Base-by-base conservation (phyloP, 1,140 invertebrate genomes). In the Sitobion miscanthi region DNA sequence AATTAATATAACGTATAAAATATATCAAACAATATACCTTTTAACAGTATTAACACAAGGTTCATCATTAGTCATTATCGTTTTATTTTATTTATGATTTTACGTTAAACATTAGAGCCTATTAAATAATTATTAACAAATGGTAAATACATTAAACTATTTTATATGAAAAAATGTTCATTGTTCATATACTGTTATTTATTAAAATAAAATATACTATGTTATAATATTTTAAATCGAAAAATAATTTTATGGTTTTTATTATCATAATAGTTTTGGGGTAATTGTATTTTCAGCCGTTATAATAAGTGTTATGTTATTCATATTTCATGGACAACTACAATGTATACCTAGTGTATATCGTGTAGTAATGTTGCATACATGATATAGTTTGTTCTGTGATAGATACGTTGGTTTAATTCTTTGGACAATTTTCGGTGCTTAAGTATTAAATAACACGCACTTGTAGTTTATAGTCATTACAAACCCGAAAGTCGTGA, bases 261-360 rank as follows among this genome's bases (percentile, higher is more conserved):
- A 69, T 69, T 47, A 0, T 4, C n/a, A n/a, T 69, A n/a, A 69
- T 69, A 5, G 30, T 69, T 69, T n/a, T 69, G n/a, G 14, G 62
- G 62, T 69, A n/a, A 69, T 89, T 9, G 87, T 4, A 38, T 54
- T 38, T 89, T 89, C 52, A 3, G 23, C 30, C 6, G n/a, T 52
- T 49, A 88, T 42, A 69, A 42, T 42, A 86, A 86, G 25, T 86
- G 45, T 86, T 52, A 35, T 38, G 21, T 90, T 62, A 42, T 62
- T 62, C 35, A 30, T 62, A 14, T 90, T 62, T 62, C 88, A 62
- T 17, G 88, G 88, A 90, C 54, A 62, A 62, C 52, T 90, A 62
- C 21, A 62, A 45, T 90, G 52, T 30, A 57, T 23, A 69, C 14
- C 62, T n/a, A 69, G 30, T 69, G n/a, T 69, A 14, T 69, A n/a